Conservation (phyloP, 2,113 vertebrate genomes). For the Rousettus leschenaultii region DNA sequence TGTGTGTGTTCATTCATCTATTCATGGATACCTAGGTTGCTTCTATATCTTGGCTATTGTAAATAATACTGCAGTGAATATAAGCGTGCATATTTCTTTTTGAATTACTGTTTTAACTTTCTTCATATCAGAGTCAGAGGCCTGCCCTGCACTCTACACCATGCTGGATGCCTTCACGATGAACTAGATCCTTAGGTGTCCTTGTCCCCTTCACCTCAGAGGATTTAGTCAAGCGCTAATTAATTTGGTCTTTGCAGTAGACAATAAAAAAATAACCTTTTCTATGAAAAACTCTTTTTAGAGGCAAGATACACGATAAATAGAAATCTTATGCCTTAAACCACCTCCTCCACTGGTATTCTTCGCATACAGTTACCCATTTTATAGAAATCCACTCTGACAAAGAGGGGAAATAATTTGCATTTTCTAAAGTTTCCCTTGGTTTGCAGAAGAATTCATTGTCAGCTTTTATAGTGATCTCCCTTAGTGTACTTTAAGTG, state of each 20-base stretch:
- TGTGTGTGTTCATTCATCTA: background rate
- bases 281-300: background rate
- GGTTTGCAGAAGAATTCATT: constrained; percentile 32
- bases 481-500: constrained; percentile 51
- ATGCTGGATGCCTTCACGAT: background rate
- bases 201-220: background rate
- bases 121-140: background rate
- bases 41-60: background rate
- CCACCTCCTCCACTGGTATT: background rate
- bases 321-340: background rate
- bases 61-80: too few relatives aligned
- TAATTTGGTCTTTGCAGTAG: background rate
- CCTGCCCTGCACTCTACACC: background rate
- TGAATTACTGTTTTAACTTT: background rate
- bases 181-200: background rate
- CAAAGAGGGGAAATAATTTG: constrained; percentile 7
- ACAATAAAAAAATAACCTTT: background rate
- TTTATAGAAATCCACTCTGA: constrained; percentile 50
- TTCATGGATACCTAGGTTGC: background rate
- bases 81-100: background rate
- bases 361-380: background rate
- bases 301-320: background rate
- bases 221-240: background rate
- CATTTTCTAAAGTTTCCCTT: background rate
- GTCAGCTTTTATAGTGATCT: constrained; percentile 36